A percentile compares a stretch with the other conserved stretches of the same genome.
These are phyloP conservation scores for Rhinophrynus dorsalis DNA, from an alignment of 2,797 vertebrate species.

Conservation along the genomic window DNA sequence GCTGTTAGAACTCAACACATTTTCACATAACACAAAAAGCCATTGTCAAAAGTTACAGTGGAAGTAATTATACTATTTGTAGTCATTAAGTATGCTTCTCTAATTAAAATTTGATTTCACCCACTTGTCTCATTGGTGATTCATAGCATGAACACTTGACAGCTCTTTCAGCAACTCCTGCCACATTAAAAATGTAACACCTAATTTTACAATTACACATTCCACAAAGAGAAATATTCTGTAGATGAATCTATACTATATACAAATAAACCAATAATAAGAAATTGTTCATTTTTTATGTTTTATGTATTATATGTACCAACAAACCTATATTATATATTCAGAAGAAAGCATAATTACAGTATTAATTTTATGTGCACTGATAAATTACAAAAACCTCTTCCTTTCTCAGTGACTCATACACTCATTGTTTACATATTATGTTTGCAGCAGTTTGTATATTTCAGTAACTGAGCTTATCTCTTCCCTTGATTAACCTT, in stretches of 20 bases:
- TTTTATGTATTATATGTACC: not conserved
- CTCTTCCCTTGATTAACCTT: not conserved
- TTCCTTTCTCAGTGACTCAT: not conserved
- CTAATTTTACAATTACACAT: conserved; percentile 44
- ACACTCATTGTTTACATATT: not conserved
- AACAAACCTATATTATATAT: not conserved
- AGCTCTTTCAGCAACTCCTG: conserved; percentile 42
- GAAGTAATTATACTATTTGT: conserved; percentile 46
- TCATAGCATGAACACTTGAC: conserved; percentile 45
- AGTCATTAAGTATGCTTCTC: conserved; percentile 42
- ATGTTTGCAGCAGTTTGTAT: conserved; percentile 2
- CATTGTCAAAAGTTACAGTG: conserved; percentile 29
- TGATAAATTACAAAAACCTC: not conserved
- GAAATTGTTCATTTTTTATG: not conserved
- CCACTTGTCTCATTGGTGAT: conserved; percentile 46
- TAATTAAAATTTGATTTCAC: conserved; percentile 49
- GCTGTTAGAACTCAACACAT: not conserved
- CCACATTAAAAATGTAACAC: conserved; percentile 43
- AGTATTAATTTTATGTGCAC: not conserved
- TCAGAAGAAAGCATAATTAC: not conserved
- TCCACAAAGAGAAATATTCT: conserved; percentile 13
- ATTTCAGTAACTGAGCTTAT: not conserved
- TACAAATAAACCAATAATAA: not conserved
- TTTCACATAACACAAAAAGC: conserved; percentile 9
- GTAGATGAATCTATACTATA: not conserved